Evolutionary conservation across 2,888 invertebrate species (phyloP).

Genomic region (Aspidapion aeneum): DNA sequence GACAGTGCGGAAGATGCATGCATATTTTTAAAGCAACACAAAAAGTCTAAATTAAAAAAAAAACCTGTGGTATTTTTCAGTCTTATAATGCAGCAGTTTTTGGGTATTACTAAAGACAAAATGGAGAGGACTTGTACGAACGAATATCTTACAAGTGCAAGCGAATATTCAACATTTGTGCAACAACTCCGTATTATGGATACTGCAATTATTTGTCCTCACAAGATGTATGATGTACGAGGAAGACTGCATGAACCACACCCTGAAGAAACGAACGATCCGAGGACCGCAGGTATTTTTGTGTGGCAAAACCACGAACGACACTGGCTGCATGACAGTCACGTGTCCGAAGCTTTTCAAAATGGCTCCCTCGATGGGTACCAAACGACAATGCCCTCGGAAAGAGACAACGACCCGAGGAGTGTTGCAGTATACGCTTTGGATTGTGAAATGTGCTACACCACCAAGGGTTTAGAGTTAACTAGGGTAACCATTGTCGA

Average conservation of each 20-base stretch:
- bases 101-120: conserved; percentile 85
- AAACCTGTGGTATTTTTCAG: too few species aligned
- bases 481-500: conserved; percentile 90
- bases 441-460: conserved; percentile 99
- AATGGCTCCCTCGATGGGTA: conserved; percentile 36
- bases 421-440: conserved; percentile 82
- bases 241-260: conserved; percentile 92
- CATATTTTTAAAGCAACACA: too few species aligned
- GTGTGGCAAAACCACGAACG: conserved; percentile 47
- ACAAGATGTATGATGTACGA: conserved; percentile 76
- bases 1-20: conserved; percentile 98
- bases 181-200: conserved; percentile 85
- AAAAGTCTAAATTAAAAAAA: too few species aligned
- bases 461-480: conserved; percentile 85
- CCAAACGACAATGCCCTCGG: conserved; percentile 45
- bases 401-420: conserved; percentile 48
- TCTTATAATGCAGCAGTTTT: too few species aligned
- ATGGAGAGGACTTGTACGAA: conserved; percentile 74
- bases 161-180: conserved; percentile 87
- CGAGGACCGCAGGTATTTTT: conserved; percentile 56
- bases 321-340: conserved; percentile 43
- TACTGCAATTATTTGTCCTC: conserved; percentile 93
- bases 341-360: conserved; percentile 43
- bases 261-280: conserved; percentile 75
- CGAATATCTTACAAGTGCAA: conserved; percentile 77